phyloP scores from a whole-genome alignment of 2,888 invertebrate genomes.

The Tinea semifulvella region DNA sequence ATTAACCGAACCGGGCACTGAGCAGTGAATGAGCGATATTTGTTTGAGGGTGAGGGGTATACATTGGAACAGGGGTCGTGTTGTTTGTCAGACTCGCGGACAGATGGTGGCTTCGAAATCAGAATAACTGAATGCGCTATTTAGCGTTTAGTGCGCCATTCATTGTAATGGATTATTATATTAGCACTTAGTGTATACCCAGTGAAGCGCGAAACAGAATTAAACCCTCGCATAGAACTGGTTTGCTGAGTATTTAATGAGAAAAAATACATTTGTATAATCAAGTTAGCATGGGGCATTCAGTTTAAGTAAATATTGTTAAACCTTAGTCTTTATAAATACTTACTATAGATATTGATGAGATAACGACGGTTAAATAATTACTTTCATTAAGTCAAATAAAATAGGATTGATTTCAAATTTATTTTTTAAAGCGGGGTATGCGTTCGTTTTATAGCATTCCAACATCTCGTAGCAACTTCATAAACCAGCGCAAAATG shows the following conservation, averaged over 20 bases:
- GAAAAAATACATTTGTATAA: background rate
- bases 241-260: background rate
- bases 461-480: too few species aligned
- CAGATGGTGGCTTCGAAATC: slow-evolving; percentile 48
- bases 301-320: too few species aligned
- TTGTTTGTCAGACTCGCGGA: slow-evolving; percentile 54
- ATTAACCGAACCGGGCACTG: background rate
- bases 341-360: too few species aligned
- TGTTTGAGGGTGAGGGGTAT: slow-evolving; percentile 57
- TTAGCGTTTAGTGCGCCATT: slow-evolving; percentile 60
- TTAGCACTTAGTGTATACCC: slow-evolving; percentile 62
- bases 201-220: slow-evolving; percentile 46
- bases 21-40: slow-evolving; percentile 35
- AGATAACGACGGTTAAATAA: too few species aligned
- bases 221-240: slow-evolving; percentile 20
- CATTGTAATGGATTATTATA: slow-evolving; percentile 67
- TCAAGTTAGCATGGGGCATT: too few species aligned
- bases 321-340: too few species aligned
- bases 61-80: slow-evolving; percentile 44
- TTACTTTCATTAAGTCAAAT: too few species aligned
- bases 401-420: too few species aligned
- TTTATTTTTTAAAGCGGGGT: too few species aligned
- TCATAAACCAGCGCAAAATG: too few species aligned
- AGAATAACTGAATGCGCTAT: slow-evolving; percentile 59
- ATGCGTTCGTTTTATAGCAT: too few species aligned